Percentiles rank a stretch among this genome's conserved stretches.
phyloP scores from a whole-genome alignment of 1,140 invertebrate species.

The Anastatus disparis region DNA sequence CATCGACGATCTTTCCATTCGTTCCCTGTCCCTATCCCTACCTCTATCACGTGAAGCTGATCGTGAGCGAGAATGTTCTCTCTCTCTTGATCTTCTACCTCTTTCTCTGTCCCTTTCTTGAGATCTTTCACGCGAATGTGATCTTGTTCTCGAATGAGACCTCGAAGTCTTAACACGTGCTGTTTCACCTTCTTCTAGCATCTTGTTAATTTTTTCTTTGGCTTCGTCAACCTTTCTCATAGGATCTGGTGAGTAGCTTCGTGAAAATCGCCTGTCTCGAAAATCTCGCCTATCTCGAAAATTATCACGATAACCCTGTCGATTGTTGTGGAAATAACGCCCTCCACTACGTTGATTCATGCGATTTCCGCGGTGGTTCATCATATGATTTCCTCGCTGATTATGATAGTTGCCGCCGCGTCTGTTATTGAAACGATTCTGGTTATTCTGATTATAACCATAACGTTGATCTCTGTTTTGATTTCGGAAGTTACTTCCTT shows the following conservation, averaged over 20 bases:
- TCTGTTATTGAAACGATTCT: constrained; percentile 53
- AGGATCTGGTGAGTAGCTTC: constrained; percentile 71
- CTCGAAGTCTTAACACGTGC: constrained; percentile 43
- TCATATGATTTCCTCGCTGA: constrained; percentile 36
- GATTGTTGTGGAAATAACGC: constrained; percentile 70
- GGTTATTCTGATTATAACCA: constrained; percentile 58
- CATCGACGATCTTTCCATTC: constrained; percentile 13
- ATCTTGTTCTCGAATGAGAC: constrained; percentile 53
- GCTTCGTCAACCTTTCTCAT: constrained; percentile 72
- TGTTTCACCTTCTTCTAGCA: constrained; percentile 67
- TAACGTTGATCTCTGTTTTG: constrained; percentile 63
- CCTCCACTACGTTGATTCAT: constrained; percentile 58
- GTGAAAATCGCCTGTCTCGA: constrained; percentile 67
- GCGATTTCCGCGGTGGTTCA: constrained; percentile 42
- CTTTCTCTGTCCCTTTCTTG: too few relatives aligned
- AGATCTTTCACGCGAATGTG: constrained; percentile 70
- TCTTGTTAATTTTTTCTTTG: constrained; percentile 73
- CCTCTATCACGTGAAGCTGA: constrained; percentile 61
- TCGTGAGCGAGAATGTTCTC: constrained; percentile 69
- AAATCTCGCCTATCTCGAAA: constrained; percentile 72
- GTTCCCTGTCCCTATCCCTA: constrained; percentile 70
- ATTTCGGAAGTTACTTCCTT: constrained; percentile 61
- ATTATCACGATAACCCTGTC: constrained; percentile 71
- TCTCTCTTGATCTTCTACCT: constrained; percentile 69
- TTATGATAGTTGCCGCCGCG: constrained; percentile 46